These are phyloP conservation scores for Taenaris catops DNA, from an alignment of 2,888 invertebrate species.

Conservation along the genomic window DNA sequence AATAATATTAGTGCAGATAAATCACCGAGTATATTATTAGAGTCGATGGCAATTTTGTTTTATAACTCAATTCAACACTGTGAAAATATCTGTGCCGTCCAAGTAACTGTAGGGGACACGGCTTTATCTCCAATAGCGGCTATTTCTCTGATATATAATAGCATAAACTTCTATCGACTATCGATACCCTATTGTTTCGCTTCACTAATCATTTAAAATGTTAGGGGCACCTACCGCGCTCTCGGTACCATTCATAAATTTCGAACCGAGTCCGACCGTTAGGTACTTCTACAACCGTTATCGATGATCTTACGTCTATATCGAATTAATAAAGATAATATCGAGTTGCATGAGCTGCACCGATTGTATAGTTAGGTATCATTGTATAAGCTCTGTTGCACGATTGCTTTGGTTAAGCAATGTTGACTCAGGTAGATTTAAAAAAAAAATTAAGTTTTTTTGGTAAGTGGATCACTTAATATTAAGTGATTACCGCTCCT, in stretches of 20 bases:
- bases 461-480: too few relatives aligned
- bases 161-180: conserved; percentile 28
- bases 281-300: conserved; percentile 42
- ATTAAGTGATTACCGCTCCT: too few relatives aligned
- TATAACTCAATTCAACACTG: conserved; percentile 25
- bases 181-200: conserved; percentile 29
- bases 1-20: neutral
- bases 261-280: conserved; percentile 50
- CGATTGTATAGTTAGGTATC: too few relatives aligned
- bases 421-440: too few relatives aligned
- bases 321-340: conserved; percentile 35
- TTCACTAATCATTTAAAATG: conserved; percentile 37
- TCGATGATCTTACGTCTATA: conserved; percentile 51
- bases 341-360: too few relatives aligned
- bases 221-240: conserved; percentile 48
- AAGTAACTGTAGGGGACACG: conserved; percentile 21
- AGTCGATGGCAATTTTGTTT: conserved; percentile 21
- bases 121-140: conserved; percentile 27
- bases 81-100: conserved; percentile 22
- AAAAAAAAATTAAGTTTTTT: too few relatives aligned
- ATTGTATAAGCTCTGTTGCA: too few relatives aligned
- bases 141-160: conserved; percentile 27
- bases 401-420: too few relatives aligned
- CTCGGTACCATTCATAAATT: conserved; percentile 61
- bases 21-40: neutral